These are phyloP conservation scores for Taenaris catops DNA, from an alignment of 2,888 invertebrate species.

Conservation along the genomic window DNA sequence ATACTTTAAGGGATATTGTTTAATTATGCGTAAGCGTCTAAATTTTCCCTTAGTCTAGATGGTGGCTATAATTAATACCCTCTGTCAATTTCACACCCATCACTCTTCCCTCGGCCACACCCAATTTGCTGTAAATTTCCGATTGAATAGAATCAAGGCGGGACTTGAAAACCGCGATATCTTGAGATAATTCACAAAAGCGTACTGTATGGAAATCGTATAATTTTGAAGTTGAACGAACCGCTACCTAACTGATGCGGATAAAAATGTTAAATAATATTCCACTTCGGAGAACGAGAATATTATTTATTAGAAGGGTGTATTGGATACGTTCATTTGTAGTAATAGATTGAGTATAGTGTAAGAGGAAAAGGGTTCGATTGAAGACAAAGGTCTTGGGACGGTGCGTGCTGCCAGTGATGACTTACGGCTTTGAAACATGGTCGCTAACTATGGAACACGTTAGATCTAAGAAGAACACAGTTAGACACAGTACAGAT, in stretches of 20 bases:
- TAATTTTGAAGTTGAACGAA: slow-evolving; percentile 16
- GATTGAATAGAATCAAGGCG: slow-evolving; percentile 26
- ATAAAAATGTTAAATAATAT: not conserved
- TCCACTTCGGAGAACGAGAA: no score
- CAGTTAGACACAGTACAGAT: no score
- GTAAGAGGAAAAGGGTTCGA: no score
- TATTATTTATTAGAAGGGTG: no score
- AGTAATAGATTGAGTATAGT: no score
- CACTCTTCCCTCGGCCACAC: slow-evolving; percentile 32
- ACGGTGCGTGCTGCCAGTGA: no score
- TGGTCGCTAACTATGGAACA: no score
- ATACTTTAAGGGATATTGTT: not conserved
- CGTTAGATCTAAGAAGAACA: no score
- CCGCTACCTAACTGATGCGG: not conserved
- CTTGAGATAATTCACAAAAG: slow-evolving; percentile 14
- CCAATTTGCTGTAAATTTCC: slow-evolving; percentile 40
- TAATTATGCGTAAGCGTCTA: no score
- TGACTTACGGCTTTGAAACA: no score
- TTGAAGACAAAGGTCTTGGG: no score
- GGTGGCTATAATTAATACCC: slow-evolving; percentile 62
- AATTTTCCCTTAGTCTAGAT: slow-evolving; percentile 4
- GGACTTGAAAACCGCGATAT: slow-evolving; percentile 18
- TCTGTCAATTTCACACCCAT: slow-evolving; percentile 65
- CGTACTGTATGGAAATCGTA: slow-evolving; percentile 10
- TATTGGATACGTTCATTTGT: no score